A percentile compares a stretch with the other conserved stretches of the same genome.
Evolutionary conservation across 2,113 vertebrate genomes (phyloP).

Genomic region (Salvelinus fontinalis): DNA sequence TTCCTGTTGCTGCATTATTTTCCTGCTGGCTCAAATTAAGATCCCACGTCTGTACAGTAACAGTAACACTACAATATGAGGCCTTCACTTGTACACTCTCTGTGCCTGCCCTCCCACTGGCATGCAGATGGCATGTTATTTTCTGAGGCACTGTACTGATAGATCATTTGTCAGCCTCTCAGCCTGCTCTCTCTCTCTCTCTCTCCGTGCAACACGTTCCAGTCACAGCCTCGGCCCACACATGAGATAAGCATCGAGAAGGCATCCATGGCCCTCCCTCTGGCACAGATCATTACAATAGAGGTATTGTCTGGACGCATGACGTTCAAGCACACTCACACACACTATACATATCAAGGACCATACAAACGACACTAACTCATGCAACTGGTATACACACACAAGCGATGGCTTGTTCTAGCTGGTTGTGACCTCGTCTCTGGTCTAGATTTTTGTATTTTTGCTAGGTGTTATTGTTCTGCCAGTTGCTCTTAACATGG

Average conservation of each 20-base stretch:
- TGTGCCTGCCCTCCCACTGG: not conserved
- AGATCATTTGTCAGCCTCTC: not conserved
- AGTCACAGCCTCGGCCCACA: constrained; percentile 18
- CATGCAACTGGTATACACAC: not conserved
- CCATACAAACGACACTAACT: not conserved
- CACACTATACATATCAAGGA: not conserved
- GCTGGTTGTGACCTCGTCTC: too few species aligned
- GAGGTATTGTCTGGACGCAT: constrained; percentile 25
- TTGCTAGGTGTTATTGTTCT: not conserved
- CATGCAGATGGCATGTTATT: not conserved
- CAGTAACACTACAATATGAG: too few species aligned
- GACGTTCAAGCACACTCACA: not conserved
- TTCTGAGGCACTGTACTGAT: not conserved
- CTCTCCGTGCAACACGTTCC: not conserved
- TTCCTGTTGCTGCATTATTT: too few species aligned
- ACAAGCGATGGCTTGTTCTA: constrained; percentile 1
- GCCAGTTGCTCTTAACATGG: not conserved
- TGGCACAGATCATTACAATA: constrained; percentile 19
- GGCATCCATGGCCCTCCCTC: constrained; percentile 17
- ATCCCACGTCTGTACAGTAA: too few species aligned
- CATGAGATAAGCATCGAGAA: constrained; percentile 34
- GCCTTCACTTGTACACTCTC: not conserved
- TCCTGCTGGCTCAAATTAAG: too few species aligned
- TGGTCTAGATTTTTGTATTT: not conserved
- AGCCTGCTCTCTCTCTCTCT: not conserved